Evolutionary conservation across 2,888 invertebrate species (phyloP).

Genomic region (Stenolophus ochropezus): DNA sequence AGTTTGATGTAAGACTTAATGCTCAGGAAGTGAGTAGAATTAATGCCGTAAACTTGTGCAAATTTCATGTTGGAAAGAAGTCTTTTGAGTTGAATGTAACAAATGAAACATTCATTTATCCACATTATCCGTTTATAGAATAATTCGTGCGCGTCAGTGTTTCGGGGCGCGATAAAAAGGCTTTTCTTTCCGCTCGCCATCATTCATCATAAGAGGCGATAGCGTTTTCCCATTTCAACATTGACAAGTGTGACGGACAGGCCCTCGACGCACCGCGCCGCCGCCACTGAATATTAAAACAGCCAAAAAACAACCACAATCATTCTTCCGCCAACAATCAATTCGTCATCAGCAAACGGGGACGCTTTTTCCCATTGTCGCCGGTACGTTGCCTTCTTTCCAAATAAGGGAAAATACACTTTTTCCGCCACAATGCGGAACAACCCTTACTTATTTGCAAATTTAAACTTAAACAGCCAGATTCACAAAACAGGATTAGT

Average conservation of each 20-base stretch:
- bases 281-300: background rate
- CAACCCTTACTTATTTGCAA: too few relatives aligned
- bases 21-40: too few relatives aligned
- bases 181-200: background rate
- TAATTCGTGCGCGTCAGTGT: background rate
- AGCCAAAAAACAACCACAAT: background rate
- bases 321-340: background rate
- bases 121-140: conserved; percentile 10
- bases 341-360: background rate
- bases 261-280: background rate
- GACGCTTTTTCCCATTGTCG: background rate
- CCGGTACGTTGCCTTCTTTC: too few relatives aligned
- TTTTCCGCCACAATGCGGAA: too few relatives aligned
- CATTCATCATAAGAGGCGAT: conserved; percentile 40
- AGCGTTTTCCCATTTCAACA: conserved; percentile 41
- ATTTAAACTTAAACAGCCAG: too few relatives aligned
- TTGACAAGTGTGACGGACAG: conserved; percentile 42
- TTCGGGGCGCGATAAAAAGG: conserved; percentile 4
- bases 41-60: too few relatives aligned
- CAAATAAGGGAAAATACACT: too few relatives aligned
- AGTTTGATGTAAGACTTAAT: too few relatives aligned
- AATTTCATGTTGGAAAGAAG: background rate
- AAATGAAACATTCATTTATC: background rate
- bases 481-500: too few relatives aligned
- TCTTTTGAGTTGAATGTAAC: background rate